Percentiles rank a stretch among this genome's conserved stretches.
Conservation (phyloP, 2,888 invertebrate species). For the Apocheima hispidaria region DNA sequence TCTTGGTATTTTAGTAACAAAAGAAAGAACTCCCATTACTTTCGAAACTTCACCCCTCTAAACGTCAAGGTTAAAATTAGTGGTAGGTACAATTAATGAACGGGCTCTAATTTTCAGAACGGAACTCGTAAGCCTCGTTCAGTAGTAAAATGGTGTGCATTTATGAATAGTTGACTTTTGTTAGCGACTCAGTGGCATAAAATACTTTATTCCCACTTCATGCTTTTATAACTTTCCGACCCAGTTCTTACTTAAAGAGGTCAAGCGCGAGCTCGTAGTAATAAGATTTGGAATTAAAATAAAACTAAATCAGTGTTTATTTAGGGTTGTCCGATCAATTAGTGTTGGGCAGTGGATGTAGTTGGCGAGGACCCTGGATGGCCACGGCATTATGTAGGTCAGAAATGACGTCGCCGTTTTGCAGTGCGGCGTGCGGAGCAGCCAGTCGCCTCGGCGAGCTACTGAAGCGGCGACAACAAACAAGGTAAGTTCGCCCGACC, state of each 20-base stretch:
- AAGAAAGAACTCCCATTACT: constrained; percentile 24
- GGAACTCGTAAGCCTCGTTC: constrained; percentile 19
- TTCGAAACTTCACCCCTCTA: constrained; percentile 10
- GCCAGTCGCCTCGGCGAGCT: constrained; percentile 34
- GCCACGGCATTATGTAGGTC: constrained; percentile 77
- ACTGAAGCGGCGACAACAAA: constrained; percentile 38
- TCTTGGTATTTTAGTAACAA: constrained; percentile 24
- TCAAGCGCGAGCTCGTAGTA: constrained; percentile 17
- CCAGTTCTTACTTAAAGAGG: constrained; percentile 31
- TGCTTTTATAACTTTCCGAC: constrained; percentile 32
- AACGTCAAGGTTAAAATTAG: constrained; percentile 24
- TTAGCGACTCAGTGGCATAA: constrained; percentile 19
- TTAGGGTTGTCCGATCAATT: constrained; percentile 48
- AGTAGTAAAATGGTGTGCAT: constrained; percentile 30
- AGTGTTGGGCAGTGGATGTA: constrained; percentile 53
- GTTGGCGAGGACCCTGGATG: constrained; percentile 76
- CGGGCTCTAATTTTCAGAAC: constrained; percentile 20
- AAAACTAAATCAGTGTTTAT: constrained; percentile 48
- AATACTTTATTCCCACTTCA: constrained; percentile 27
- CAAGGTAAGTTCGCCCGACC: constrained; percentile 48
- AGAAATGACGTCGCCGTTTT: constrained; percentile 72
- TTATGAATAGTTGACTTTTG: constrained; percentile 35
- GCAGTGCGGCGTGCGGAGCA: constrained; percentile 54
- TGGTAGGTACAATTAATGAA: constrained; percentile 18
- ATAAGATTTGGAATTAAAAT: constrained; percentile 32